These are phyloP conservation scores for Taxidea taxus DNA, from an alignment of 2,113 vertebrate genomes.

Conservation along the genomic window DNA sequence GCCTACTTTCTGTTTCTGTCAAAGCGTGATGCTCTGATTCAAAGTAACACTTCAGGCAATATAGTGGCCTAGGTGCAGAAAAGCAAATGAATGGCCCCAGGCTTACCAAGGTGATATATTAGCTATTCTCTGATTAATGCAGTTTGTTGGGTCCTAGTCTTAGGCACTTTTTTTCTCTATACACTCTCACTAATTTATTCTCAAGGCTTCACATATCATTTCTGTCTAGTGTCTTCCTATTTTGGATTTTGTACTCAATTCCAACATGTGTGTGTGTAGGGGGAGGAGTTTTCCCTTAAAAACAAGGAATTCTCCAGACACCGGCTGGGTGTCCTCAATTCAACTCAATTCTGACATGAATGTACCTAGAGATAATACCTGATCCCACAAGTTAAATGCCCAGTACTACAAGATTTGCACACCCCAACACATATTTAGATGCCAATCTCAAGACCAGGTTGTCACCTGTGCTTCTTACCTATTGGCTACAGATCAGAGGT, in stretches of 20 bases:
- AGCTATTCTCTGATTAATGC: neutral
- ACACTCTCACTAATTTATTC: neutral
- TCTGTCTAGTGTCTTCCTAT: neutral
- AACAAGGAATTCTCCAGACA: neutral
- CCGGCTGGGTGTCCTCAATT: neutral
- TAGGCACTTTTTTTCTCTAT: neutral
- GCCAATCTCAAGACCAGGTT: neutral
- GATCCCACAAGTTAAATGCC: neutral
- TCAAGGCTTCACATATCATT: neutral
- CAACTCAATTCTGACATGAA: neutral
- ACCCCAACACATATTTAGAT: neutral
- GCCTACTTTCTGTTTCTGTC: neutral
- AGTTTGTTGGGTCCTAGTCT: neutral
- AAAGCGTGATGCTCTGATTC: neutral
- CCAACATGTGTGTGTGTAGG: neutral
- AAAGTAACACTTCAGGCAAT: neutral
- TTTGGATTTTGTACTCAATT: neutral
- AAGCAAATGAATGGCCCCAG: neutral
- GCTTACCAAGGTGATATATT: neutral
- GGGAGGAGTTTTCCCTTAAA: neutral
- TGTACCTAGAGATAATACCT: neutral
- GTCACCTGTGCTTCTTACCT: neutral
- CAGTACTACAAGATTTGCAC: neutral
- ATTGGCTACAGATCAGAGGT: neutral
- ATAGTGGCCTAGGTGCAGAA: neutral